These are phyloP conservation scores for Sebastes oblongus DNA, from an alignment of 2,797 vertebrate genomes.

Conservation along the genomic window DNA sequence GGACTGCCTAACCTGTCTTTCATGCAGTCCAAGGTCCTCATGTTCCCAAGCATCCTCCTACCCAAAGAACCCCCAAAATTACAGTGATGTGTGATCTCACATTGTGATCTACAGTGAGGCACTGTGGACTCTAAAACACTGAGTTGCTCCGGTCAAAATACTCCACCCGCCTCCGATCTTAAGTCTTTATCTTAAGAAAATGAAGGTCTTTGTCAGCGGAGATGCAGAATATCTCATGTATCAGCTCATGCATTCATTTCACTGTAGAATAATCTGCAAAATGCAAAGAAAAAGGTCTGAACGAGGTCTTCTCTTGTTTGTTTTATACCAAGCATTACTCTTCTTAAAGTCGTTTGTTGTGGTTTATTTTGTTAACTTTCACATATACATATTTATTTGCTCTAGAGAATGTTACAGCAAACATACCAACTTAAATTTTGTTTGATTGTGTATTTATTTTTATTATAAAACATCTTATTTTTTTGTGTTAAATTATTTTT, in stretches of 20 bases:
- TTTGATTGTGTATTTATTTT: neutral
- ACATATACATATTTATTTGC: neutral
- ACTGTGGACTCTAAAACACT: neutral
- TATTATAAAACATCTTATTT: neutral
- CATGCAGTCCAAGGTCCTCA: constrained; percentile 93
- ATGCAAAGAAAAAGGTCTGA: neutral
- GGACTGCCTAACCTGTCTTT: constrained; percentile 90
- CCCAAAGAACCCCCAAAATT: constrained; percentile 76
- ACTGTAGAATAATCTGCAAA: neutral
- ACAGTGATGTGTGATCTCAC: constrained; percentile 59
- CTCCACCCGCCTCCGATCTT: constrained; percentile 27
- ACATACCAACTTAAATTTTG: neutral
- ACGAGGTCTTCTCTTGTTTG: neutral
- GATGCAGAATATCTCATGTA: neutral
- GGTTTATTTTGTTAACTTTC: neutral
- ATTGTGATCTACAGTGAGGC: neutral
- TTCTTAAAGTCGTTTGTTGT: neutral
- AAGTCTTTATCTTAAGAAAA: neutral
- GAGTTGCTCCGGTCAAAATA: constrained; percentile 5
- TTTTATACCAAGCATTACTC: neutral
- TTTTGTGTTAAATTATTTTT: neutral
- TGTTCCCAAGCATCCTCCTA: constrained; percentile 89
- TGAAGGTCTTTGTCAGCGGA: neutral
- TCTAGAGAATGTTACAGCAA: neutral
- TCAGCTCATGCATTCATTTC: neutral